Percentiles rank a stretch among this genome's conserved stretches.
Evolutionary conservation across 2,797 vertebrate genomes (phyloP).

Genomic region (Hydrolagus colliei): DNA sequence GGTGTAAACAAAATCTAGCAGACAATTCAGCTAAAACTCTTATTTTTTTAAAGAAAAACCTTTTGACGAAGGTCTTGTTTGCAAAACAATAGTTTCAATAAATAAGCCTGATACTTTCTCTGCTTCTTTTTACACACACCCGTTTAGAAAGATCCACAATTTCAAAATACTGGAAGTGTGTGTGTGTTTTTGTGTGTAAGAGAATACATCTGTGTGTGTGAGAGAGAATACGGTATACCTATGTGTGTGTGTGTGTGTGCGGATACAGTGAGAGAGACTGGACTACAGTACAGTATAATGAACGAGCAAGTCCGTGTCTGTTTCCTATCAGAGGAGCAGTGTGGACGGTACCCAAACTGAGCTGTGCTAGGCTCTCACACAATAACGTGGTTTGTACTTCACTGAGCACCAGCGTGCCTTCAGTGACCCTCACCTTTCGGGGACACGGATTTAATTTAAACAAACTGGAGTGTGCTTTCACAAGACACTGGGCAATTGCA

Average conservation of each 20-base stretch:
- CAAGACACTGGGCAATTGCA: not conserved
- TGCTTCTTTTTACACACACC: too few species aligned
- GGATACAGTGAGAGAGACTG: not conserved
- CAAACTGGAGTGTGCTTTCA: not conserved
- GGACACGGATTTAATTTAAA: not conserved
- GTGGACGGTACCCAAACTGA: not conserved
- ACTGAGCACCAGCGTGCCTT: not conserved
- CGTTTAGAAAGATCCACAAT: not conserved
- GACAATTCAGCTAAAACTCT: too few species aligned
- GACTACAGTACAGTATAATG: not conserved
- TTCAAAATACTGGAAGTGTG: not conserved
- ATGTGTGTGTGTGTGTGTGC: too few species aligned
- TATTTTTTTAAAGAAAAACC: too few species aligned
- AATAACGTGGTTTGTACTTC: too few species aligned
- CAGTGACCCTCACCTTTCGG: not conserved
- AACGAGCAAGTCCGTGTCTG: not conserved
- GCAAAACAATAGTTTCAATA: too few species aligned
- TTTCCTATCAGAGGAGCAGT: not conserved
- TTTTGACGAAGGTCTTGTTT: too few species aligned
- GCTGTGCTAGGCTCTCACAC: not conserved
- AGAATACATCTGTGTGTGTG: too few species aligned
- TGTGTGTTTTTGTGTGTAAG: not conserved
- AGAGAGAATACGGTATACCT: not conserved
- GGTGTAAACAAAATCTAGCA: too few species aligned
- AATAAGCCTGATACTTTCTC: too few species aligned